phyloP scores from a whole-genome alignment of 2,113 vertebrate species.

The Arenaria interpres region DNA sequence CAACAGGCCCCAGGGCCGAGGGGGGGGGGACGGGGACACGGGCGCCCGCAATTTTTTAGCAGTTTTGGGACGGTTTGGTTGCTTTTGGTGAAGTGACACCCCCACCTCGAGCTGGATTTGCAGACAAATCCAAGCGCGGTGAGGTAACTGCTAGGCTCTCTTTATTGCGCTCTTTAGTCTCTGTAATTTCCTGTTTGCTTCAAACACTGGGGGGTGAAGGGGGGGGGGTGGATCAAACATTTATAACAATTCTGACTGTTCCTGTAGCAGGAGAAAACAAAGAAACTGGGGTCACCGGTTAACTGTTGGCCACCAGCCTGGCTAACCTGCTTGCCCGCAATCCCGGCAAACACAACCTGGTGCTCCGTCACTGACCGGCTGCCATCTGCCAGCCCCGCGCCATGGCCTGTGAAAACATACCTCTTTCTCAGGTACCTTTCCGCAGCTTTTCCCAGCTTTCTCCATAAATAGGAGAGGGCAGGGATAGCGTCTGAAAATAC shows the following conservation, averaged over 20 bases:
- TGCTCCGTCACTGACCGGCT: accelerated
- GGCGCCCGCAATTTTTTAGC: neutral
- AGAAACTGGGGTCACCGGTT: neutral
- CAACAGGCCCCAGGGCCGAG: neutral
- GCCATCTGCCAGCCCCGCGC: neutral
- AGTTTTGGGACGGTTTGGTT: neutral
- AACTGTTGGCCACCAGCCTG: accelerated
- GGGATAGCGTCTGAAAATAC: neutral
- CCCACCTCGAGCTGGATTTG: neutral
- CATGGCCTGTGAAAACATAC: neutral
- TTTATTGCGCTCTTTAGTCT: neutral
- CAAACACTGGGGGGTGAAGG: neutral
- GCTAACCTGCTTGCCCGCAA: neutral
- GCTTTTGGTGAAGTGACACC: neutral
- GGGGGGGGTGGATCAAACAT: neutral
- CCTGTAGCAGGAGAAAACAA: neutral
- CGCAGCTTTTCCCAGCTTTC: neutral
- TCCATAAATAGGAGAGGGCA: neutral
- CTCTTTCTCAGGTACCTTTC: neutral
- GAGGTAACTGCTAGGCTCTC: neutral
- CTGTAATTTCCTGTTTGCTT: conserved; percentile 18
- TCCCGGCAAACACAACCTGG: neutral
- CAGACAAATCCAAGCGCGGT: neutral
- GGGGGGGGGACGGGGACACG: too few species aligned
- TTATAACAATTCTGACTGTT: neutral